These are phyloP conservation scores for Pseudomyrmex cubaensis DNA, from an alignment of 1,140 invertebrate species.

Conservation along the genomic window DNA sequence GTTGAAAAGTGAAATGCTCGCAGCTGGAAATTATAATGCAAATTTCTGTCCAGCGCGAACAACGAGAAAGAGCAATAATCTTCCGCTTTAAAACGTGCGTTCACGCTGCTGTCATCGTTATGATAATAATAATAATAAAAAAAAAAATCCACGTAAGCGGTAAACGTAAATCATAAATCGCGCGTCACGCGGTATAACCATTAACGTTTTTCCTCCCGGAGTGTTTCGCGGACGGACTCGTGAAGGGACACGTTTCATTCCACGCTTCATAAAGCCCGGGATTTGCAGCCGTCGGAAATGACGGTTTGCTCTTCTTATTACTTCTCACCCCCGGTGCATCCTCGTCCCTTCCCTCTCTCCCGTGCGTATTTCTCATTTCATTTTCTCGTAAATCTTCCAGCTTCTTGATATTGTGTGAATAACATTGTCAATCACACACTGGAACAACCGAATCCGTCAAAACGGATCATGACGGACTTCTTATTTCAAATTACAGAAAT, in stretches of 20 bases:
- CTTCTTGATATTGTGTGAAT: not conserved
- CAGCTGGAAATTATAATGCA: too few species aligned
- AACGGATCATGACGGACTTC: too few species aligned
- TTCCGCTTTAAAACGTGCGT: not conserved
- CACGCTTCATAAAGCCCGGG: constrained; percentile 55
- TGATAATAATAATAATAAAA: constrained; percentile 13
- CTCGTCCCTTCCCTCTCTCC: not conserved
- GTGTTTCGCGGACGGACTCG: constrained; percentile 18
- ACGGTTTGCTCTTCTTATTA: constrained; percentile 41
- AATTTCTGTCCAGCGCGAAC: too few species aligned
- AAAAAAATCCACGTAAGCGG: not conserved
- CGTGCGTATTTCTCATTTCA: constrained; percentile 24
- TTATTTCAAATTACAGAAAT: too few species aligned
- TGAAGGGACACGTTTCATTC: constrained; percentile 45
- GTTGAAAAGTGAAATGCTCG: too few species aligned
- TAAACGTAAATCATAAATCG: constrained; percentile 43
- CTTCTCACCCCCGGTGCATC: constrained; percentile 8
- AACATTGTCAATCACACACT: not conserved
- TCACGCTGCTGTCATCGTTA: too few species aligned
- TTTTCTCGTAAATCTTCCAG: constrained; percentile 2
- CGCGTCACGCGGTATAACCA: constrained; percentile 21
- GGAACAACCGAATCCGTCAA: too few species aligned
- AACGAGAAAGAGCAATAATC: too few species aligned
- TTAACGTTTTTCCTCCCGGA: constrained; percentile 34
- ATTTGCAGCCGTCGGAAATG: constrained; percentile 65